Base-by-base conservation (phyloP, 2,113 vertebrate species). In the Thunnus maccoyii region DNA sequence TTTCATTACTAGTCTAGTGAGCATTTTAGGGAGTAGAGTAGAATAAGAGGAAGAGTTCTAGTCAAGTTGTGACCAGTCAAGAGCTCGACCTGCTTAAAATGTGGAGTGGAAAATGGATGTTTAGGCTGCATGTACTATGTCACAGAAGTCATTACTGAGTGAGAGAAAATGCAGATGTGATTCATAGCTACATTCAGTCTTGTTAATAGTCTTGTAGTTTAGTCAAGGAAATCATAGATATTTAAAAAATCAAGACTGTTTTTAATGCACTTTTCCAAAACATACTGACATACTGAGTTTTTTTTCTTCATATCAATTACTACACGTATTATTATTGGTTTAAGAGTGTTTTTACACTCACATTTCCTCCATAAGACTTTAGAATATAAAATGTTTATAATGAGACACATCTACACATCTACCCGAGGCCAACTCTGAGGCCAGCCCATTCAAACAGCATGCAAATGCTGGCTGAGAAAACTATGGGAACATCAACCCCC, bases 391-490 rank as follows among this genome's bases (percentile, higher is more conserved):
- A 41, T 41, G 36, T 41, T 9, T 9, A 8, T 41, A 14, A 61
- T 60, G 8, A 47, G 11, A 25, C 8, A 0, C 58, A 62, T 68
- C 11, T 0, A 12, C 46, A 12, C 46, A 15, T 25, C 7, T 41
- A 9, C 7, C 36, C 8, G 7, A 41, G 2, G 36, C 8, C 7
- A 41, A 41, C 36, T 41, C 36, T 61, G 47, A 79, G 25, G 58
- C 77, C 25, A 69, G 65, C 64, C 17, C 41, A 92, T 87, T 91
- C 93, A 92, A 93, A 93, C 84, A 48, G 76, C 63, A 94, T 94
- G 92, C 91, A 94, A 94, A 94, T 80, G 22, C 41, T 76, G 73
- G 66, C 66, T 62, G 18, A 79, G 64, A 64, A 20, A 81, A 70
- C 82, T 73, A 87, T 82, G 72, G 52, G 18, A 84, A 81, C 70